Base-by-base conservation (phyloP, 2,888 invertebrate species). In the Drosophila stalkeri region DNA sequence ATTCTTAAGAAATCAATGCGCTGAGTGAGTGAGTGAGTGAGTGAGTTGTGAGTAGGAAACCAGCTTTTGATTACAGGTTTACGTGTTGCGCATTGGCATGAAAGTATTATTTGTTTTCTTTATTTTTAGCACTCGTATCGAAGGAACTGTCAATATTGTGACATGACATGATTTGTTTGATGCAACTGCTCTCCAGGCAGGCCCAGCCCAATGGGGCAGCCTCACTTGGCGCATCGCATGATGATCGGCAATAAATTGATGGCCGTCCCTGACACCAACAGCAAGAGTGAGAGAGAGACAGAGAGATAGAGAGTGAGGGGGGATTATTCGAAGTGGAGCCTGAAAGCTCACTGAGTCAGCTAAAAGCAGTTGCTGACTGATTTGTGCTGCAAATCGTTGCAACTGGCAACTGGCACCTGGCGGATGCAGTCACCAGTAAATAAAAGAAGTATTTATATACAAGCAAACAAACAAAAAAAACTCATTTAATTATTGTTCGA, bases 171-270 rank as follows among this genome's bases (percentile, higher is more conserved):
- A 86, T 86, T 89, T 89, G 83, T 82, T 84, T 65, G 72, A 72
- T 64, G 59, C 79, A 67, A 47, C 55, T 57, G 51, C 55, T 55
- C 39, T 56, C 16, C 23, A 12, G 23, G 65, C 68, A 12, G 23
- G 62, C 68, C 41, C 74, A 74, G n/a, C 75, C 62, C 67, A 59
- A 20, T 43, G 56, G 59, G 41, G 44, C 44, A 46, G 55, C 54
- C 46, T 62, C 64, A 39, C 46, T 54, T 63, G 80, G 52, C 62
- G 52, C 79, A 82, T 89, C 65, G 83, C 81, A 89, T 88, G 86
- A 88, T 90, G 89, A 87, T 90, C 86, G 82, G 84, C 90, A 77
- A 88, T 88, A 87, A 90, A 86, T 90, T 83, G 81, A 78, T 81
- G 77, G 67, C 61, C 70, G 33, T 60, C 55, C 47, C 67, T 67